These are phyloP conservation scores for Danaus melanippus DNA, from an alignment of 1,140 invertebrate species.

Conservation along the genomic window DNA sequence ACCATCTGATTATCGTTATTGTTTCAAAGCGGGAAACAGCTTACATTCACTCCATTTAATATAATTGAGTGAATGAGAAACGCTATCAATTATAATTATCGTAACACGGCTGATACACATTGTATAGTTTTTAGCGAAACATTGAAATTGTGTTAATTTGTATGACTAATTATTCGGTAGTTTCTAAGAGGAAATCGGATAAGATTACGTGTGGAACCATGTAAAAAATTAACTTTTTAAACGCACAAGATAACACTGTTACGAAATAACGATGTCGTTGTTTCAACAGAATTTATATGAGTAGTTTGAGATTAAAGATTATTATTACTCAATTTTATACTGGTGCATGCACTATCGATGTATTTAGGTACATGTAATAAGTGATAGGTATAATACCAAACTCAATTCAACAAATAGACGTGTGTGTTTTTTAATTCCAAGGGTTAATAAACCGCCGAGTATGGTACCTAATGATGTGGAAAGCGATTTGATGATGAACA, in stretches of 20 bases:
- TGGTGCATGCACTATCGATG: too few species aligned
- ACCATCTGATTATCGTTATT: conserved; percentile 63
- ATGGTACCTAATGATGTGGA: conserved; percentile 48
- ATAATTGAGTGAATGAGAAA: conserved; percentile 65
- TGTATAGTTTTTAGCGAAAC: conserved; percentile 21
- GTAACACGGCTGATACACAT: conserved; percentile 23
- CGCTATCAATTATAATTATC: conserved; percentile 64
- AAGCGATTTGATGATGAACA: conserved; percentile 34
- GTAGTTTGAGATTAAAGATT: too few species aligned
- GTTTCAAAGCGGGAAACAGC: conserved; percentile 63
- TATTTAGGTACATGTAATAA: too few species aligned
- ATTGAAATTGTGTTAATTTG: conserved; percentile 20
- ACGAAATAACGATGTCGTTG: too few species aligned
- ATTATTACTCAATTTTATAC: too few species aligned
- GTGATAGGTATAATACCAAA: too few species aligned
- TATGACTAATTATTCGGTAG: conserved; percentile 13
- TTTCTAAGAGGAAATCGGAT: too few species aligned
- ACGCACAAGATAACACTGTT: too few species aligned
- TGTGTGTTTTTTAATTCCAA: background rate
- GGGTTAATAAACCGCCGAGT: conserved; percentile 22
- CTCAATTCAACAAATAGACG: too few species aligned
- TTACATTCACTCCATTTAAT: conserved; percentile 65
- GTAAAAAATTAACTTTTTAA: too few species aligned
- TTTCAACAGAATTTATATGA: too few species aligned
- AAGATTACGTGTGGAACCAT: too few species aligned